Evolutionary conservation across 2,113 vertebrate species (phyloP).

Genomic region (Notarius quadriscutis): DNA sequence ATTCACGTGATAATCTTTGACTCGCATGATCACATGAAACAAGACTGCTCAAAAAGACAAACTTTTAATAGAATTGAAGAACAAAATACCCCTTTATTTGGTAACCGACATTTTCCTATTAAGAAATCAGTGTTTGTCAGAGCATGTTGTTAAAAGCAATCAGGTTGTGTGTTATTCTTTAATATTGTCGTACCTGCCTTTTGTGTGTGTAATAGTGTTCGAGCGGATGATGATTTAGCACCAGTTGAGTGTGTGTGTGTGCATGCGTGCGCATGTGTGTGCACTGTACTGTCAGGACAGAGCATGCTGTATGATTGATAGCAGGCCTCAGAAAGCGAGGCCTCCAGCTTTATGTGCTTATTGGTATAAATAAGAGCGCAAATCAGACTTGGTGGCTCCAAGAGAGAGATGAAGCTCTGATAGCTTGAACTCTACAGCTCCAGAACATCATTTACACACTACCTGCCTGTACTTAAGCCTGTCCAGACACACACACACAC

Average conservation of each 20-base stretch:
- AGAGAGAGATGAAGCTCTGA: constrained; percentile 46
- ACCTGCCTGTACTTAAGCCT: constrained; percentile 40
- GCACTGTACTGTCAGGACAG: constrained; percentile 1
- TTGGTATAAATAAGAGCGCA: constrained; percentile 49
- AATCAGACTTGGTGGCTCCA: constrained; percentile 52
- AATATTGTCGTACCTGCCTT: background rate
- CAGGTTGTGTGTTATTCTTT: background rate
- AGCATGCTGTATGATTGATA: constrained; percentile 41
- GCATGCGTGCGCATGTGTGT: background rate
- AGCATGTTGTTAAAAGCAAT: background rate
- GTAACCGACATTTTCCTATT: background rate
- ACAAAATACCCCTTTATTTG: background rate
- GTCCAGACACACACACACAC: background rate
- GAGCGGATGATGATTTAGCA: background rate
- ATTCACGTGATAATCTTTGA: background rate
- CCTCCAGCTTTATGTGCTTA: constrained; percentile 46
- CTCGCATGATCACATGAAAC: background rate
- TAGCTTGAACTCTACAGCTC: constrained; percentile 40
- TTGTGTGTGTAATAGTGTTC: background rate
- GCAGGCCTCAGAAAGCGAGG: constrained; percentile 24
- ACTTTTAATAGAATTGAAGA: too few relatives aligned
- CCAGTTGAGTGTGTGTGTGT: background rate
- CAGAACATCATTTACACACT: constrained; percentile 44
- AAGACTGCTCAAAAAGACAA: background rate
- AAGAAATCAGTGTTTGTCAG: background rate